Evolutionary conservation across 1,140 invertebrate species (phyloP), one percentile per base, ranked within the genome.

Genomic region (Agrypnia vestita): DNA sequence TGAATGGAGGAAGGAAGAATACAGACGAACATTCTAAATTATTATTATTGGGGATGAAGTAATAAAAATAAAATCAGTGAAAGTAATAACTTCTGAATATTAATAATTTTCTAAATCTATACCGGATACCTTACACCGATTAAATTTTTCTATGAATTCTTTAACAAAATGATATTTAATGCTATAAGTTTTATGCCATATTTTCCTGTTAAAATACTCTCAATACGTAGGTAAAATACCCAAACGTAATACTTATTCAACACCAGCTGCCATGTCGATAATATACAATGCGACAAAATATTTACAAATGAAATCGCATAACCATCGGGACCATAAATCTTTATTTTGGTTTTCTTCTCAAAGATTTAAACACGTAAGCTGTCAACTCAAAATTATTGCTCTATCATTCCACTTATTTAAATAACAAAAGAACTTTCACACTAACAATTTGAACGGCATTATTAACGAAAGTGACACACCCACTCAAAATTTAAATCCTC

Each of bases 361-460:
- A 12, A 64, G 25, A 43, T 43, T 6, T 13, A 43, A 64, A 64
- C 21, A 64, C 35, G 61, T 64, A 3, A 35, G 35, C 25, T 43
- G 61, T 64, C 61, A 35, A 25, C 61, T n/a, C 8, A n/a, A 35
- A 64, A 19, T 43, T 25, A 64, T 25, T 25, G 61, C 21, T 64
- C 8, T 51, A 51, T 51, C 11, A 51, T 51, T 51, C 49, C 49
- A 13, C 61, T 35, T 64, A 64, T 64, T 64, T 25, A 43, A 64
- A 64, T 64, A 35, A 64, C 61, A 64, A 64, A 35, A 43, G 61
- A 64, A 64, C 61, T 64, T 64, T 64, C 61, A 64, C 61, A 44
- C 35, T 7, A 43, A n/a, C 12, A 64, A 25, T 25, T 43, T 13
- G 21, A 35, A 19, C 61, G 61, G 1, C 61, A 12, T 13, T 51